A percentile compares a stretch with the other conserved stretches of the same genome.
Evolutionary conservation across 2,113 vertebrate genomes (phyloP).

Genomic region (Excalfactoria chinensis): DNA sequence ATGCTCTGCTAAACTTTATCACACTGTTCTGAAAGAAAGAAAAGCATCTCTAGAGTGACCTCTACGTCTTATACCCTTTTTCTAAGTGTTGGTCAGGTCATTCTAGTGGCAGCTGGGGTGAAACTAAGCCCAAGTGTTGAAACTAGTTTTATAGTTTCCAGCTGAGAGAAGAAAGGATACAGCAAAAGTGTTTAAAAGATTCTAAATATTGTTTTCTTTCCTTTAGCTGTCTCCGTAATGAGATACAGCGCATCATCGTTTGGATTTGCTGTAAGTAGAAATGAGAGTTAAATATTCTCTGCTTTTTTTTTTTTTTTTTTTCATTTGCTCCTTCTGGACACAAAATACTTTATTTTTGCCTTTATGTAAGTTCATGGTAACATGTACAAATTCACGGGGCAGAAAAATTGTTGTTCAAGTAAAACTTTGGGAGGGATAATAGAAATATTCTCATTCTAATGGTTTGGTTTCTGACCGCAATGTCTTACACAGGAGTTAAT

Average conservation of each 20-base stretch:
- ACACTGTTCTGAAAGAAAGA: neutral
- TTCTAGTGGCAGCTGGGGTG: neutral
- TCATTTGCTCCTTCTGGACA: neutral
- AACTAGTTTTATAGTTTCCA: neutral
- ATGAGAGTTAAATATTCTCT: neutral
- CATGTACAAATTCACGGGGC: neutral
- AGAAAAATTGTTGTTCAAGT: neutral
- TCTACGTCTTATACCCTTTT: neutral
- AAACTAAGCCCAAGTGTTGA: neutral
- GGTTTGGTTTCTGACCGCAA: neutral
- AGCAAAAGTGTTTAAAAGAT: neutral
- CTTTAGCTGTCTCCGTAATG: conserved; percentile 96
- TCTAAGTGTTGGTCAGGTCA: fast-evolving
- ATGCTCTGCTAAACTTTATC: fast-evolving
- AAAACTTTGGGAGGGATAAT: neutral
- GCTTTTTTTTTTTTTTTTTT: neutral
- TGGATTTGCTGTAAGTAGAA: conserved; percentile 97
- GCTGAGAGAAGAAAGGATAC: neutral
- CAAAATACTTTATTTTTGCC: neutral
- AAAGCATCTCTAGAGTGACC: neutral
- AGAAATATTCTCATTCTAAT: neutral
- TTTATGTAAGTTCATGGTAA: neutral
- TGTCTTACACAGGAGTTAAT: neutral
- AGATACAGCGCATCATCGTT: conserved; percentile 97
- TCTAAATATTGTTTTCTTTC: conserved; percentile 80